These are phyloP conservation scores for Ctena decussata DNA, from an alignment of 2,888 invertebrate genomes.

Conservation along the genomic window DNA sequence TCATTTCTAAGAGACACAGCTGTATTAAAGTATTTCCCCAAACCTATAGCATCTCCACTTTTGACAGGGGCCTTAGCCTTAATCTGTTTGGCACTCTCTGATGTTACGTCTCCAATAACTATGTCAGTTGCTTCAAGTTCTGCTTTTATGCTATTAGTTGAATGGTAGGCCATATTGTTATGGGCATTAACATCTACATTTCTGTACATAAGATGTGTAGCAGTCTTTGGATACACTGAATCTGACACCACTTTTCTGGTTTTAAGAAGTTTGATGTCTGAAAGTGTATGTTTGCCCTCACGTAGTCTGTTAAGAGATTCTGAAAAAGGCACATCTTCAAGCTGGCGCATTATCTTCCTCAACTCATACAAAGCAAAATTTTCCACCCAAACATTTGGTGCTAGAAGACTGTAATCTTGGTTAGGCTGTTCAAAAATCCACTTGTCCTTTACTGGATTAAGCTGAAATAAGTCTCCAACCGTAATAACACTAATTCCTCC, in stretches of 20 bases:
- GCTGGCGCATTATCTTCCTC: conserved; percentile 19
- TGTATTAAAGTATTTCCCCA: conserved; percentile 4
- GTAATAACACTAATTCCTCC: conserved; percentile 15
- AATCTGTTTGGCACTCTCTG: conserved; percentile 22
- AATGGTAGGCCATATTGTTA: conserved; percentile 14
- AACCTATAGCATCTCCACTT: conserved; percentile 32
- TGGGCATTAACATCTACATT: conserved; percentile 27
- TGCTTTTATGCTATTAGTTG: not conserved
- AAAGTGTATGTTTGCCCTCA: not conserved
- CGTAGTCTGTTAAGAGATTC: not conserved
- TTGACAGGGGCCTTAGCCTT: conserved; percentile 15
- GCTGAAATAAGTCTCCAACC: conserved; percentile 24
- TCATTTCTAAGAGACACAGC: conserved; percentile 44
- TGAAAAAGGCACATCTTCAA: not conserved
- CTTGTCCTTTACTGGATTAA: not conserved
- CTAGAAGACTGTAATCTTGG: not conserved
- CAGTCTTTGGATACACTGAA: not conserved
- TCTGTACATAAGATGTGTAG: not conserved
- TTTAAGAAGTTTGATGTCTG: not conserved
- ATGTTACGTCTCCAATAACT: conserved; percentile 12
- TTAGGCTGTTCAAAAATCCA: not conserved
- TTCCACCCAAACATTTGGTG: conserved; percentile 11
- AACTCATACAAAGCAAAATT: conserved; percentile 16
- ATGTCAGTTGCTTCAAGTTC: conserved; percentile 9
- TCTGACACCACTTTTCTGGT: no score